These are phyloP conservation scores for Lysandra bellargus DNA, from an alignment of 2,888 invertebrate genomes.

Conservation along the genomic window DNA sequence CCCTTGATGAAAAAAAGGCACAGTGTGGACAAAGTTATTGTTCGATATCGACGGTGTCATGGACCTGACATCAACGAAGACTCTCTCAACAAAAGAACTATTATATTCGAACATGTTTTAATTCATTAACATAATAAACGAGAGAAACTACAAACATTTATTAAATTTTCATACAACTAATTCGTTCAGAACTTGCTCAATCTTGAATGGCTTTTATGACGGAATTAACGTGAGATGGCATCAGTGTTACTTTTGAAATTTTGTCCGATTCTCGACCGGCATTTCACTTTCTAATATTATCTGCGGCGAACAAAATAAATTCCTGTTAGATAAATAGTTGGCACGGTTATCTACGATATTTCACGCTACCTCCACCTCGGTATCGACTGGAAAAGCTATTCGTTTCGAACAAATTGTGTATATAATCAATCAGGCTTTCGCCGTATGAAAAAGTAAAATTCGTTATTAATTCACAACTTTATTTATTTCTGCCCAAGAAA, in stretches of 20 bases:
- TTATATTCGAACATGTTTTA: background rate
- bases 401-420: background rate
- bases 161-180: slow-evolving; percentile 10
- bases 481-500: background rate
- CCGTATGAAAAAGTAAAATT: background rate
- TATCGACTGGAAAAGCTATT: background rate
- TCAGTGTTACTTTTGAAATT: slow-evolving; percentile 25
- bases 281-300: slow-evolving; percentile 28
- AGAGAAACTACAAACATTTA: slow-evolving; percentile 5
- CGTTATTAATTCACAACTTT: background rate
- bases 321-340: slow-evolving; percentile 3
- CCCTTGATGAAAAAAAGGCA: no score
- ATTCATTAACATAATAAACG: slow-evolving; percentile 21
- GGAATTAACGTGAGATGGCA: slow-evolving; percentile 6
- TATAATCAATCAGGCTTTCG: background rate
- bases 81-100: background rate
- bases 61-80: slow-evolving; percentile 9
- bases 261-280: slow-evolving; percentile 1
- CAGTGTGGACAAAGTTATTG: background rate
- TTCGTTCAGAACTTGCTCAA: slow-evolving; percentile 7
- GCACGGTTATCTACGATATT: slow-evolving; percentile 14
- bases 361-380: background rate
- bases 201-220: background rate
- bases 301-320: background rate
- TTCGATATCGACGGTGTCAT: background rate